Conservation (phyloP, 2,113 vertebrate genomes). For the Mastomys coucha region DNA sequence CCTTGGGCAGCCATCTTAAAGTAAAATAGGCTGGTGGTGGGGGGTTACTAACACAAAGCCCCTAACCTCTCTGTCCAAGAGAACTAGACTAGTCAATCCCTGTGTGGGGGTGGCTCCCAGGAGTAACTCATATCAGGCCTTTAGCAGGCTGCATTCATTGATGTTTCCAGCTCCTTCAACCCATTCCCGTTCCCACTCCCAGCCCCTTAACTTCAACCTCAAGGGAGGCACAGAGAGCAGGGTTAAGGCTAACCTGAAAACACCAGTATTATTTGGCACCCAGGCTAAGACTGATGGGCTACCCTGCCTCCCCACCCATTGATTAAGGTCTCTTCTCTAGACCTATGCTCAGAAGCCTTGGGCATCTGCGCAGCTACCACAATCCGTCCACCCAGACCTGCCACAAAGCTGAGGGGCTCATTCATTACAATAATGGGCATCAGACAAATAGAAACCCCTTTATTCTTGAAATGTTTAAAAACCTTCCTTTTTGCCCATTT, state of each 20-base stretch:
- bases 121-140: neutral
- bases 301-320: rapidly evolving
- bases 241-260: neutral
- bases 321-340: neutral
- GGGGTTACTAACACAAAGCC: neutral
- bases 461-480: neutral
- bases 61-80: neutral
- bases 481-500: neutral
- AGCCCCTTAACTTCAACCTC: neutral
- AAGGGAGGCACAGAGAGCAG: neutral
- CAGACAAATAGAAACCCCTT: neutral
- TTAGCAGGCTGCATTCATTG: neutral
- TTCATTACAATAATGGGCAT: neutral
- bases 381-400: neutral
- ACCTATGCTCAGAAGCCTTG: neutral
- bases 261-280: neutral
- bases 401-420: neutral
- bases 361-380: neutral
- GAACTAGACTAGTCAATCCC: neutral
- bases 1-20: neutral
- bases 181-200: neutral
- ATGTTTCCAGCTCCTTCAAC: neutral
- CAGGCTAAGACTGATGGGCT: rapidly evolving
- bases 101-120: neutral
- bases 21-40: neutral